Evolutionary conservation across 2,888 invertebrate species (phyloP).

Genomic region (Folsomia manolachei): DNA sequence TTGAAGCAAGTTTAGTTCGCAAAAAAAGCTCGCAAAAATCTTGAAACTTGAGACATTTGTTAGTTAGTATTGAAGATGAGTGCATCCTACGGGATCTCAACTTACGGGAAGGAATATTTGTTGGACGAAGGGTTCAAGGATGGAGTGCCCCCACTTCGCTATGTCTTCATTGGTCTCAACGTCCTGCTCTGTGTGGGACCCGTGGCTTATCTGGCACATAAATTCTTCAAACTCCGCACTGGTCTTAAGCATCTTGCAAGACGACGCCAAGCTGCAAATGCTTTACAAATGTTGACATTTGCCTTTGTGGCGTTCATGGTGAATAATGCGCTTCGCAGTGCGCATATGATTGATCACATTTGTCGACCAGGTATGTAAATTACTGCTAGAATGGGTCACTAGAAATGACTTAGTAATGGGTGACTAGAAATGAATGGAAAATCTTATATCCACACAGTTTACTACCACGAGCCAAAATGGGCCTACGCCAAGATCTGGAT

Average conservation of each 20-base stretch:
- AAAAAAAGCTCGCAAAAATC: no score
- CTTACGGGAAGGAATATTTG: slow-evolving; percentile 13
- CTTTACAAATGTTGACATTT: slow-evolving; percentile 1
- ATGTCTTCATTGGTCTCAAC: slow-evolving; percentile 11
- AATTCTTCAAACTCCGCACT: background rate
- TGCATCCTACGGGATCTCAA: slow-evolving; percentile 16
- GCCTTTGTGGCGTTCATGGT: slow-evolving; percentile 15
- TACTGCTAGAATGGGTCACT: background rate
- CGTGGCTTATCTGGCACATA: background rate
- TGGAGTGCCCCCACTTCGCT: background rate
- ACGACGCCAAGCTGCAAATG: background rate
- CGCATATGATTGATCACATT: slow-evolving; percentile 24
- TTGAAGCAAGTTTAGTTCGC: no score
- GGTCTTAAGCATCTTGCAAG: background rate
- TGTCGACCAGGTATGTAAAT: slow-evolving; percentile 6
- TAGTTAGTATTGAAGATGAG: background rate
- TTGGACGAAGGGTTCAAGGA: slow-evolving; percentile 10
- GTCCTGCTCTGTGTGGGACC: background rate
- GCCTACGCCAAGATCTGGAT: slow-evolving; percentile 14
- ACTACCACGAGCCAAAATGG: slow-evolving; percentile 27
- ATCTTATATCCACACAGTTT: background rate
- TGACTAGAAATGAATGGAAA: no score
- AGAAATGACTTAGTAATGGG: background rate
- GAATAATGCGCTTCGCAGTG: slow-evolving; percentile 14
- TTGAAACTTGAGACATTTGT: no score